Evolutionary conservation across 2,888 invertebrate species (phyloP).

Genomic region (Eupsilia transversa): DNA sequence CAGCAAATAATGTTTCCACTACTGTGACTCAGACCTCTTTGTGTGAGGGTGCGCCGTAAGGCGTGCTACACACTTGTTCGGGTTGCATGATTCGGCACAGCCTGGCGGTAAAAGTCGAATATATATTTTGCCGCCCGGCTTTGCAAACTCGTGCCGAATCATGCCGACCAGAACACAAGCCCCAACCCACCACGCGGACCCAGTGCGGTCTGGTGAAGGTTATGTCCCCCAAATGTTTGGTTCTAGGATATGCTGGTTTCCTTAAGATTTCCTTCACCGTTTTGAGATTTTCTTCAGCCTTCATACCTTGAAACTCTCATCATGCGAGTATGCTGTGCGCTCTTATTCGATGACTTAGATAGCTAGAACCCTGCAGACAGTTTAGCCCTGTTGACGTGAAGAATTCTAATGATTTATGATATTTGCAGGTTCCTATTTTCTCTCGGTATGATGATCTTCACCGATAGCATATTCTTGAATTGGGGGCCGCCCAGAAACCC

Average conservation of each 20-base stretch:
- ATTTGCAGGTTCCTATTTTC: constrained; percentile 81
- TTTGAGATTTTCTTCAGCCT: background rate
- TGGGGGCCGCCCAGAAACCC: constrained; percentile 81
- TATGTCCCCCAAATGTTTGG: background rate
- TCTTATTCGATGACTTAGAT: background rate
- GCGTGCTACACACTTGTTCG: background rate
- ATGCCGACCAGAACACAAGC: no score
- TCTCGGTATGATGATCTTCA: constrained; percentile 77
- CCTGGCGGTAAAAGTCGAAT: background rate
- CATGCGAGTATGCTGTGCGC: no score
- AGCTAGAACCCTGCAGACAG: background rate
- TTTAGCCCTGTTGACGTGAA: background rate
- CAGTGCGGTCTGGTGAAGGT: no score
- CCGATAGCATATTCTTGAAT: constrained; percentile 80
- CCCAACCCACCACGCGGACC: background rate
- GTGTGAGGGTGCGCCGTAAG: background rate
- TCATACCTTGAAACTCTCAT: no score
- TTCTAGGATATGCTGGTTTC: background rate
- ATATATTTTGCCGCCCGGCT: no score
- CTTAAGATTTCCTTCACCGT: background rate
- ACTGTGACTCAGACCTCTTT: background rate
- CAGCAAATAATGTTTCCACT: background rate
- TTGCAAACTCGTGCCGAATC: background rate
- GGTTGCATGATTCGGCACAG: background rate
- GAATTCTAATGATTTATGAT: background rate